A percentile compares a stretch with the other conserved stretches of the same genome.
These are phyloP conservation scores for Sesia apiformis DNA, from an alignment of 2,888 invertebrate species.

Conservation along the genomic window DNA sequence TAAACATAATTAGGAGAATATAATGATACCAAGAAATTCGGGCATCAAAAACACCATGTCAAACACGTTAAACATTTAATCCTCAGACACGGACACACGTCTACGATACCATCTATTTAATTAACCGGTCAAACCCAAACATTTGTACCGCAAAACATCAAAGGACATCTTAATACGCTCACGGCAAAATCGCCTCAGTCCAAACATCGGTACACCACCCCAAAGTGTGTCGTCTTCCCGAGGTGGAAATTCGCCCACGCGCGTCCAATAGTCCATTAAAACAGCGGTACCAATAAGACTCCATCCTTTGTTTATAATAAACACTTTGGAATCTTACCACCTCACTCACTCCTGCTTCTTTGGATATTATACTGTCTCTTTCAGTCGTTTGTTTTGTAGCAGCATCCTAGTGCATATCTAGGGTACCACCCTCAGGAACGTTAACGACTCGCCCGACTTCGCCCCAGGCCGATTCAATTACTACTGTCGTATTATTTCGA, in stretches of 20 bases:
- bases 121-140: constrained; percentile 55
- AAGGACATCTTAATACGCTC: constrained; percentile 68
- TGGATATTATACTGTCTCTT: constrained; percentile 21
- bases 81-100: constrained; percentile 37
- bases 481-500: constrained; percentile 71
- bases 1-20: too few relatives aligned
- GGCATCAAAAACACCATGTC: constrained; percentile 6
- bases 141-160: constrained; percentile 60
- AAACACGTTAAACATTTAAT: constrained; percentile 31
- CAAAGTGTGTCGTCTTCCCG: constrained; percentile 45
- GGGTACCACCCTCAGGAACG: constrained; percentile 65
- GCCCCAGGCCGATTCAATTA: constrained; percentile 74
- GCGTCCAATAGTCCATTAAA: constrained; percentile 60
- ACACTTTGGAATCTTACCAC: constrained; percentile 53
- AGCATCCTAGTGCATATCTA: constrained; percentile 65
- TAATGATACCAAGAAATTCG: too few relatives aligned
- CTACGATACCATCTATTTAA: constrained; percentile 50
- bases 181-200: constrained; percentile 55
- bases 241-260: constrained; percentile 48
- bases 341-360: constrained; percentile 19
- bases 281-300: constrained; percentile 64
- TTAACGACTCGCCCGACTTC: constrained; percentile 66
- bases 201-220: constrained; percentile 47
- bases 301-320: constrained; percentile 72
- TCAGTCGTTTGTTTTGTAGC: constrained; percentile 53